Base-by-base conservation (phyloP, 2,888 invertebrate species). In the Sericinus montela region DNA sequence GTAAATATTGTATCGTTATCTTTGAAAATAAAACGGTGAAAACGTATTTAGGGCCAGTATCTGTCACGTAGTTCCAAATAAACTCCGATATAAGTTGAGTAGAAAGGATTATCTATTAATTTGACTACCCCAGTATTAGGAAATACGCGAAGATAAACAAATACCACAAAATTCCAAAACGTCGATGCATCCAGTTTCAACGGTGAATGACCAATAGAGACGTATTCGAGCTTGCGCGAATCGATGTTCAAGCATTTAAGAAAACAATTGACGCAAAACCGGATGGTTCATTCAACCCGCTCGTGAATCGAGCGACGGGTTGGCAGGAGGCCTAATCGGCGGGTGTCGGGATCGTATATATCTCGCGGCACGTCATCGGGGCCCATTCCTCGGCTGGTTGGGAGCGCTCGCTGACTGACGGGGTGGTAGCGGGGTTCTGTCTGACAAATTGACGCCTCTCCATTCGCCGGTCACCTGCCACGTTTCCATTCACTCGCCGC, bases 321-420 rank as follows among this genome's bases (percentile, higher is more conserved):
- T 88, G 87, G 87, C 87, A 81, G 69, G 66, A 65, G 72, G 75
- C 87, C 87, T 88, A 88, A 88, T 85, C 85, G 85, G 60, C 75
- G 75, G 67, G 72, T 69, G 76, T 78, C 79, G 68, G 32, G 10
- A 69, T 68, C 74, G 75, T 75, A 82, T 84, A 80, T 78, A 83
- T 87, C 82, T 80, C 78, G 65, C 60, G 67, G 60, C 75, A 79
- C 81, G 86, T 87, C 87, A 85, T 77, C 87, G 81, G 64, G 65
- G 67, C 63, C 45, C 45, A 40, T 52, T 76, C 86, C 84, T 87
- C 86, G 86, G 75, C 79, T 75, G 73, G 76, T 73, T 77, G 79
- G 75, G 68, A 74, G 68, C 69, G 71, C 70, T 67, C 69, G 77
- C 71, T 76, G 81, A 80, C 80, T 80, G 83, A 79, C 80, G 74